Conservation (phyloP, 2,797 vertebrate genomes). For the Thunnus albacares region DNA sequence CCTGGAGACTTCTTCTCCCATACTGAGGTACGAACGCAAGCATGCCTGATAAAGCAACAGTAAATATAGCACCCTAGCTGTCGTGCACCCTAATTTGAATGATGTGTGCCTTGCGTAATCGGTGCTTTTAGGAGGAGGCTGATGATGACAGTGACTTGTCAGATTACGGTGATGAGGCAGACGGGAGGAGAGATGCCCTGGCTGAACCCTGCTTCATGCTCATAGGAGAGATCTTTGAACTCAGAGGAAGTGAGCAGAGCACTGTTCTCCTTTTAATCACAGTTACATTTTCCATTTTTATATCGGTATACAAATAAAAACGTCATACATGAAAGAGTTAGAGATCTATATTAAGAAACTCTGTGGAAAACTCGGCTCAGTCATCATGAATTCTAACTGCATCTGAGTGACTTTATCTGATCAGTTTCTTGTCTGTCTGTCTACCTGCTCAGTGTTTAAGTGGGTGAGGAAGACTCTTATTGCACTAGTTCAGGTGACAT, state of each 20-base stretch:
- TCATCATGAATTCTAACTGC: neutral
- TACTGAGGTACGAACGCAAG: conserved; percentile 88
- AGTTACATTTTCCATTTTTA: neutral
- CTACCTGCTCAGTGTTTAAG: conserved; percentile 92
- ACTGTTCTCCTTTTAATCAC: neutral
- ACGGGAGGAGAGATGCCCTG: conserved; percentile 93
- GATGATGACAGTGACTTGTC: conserved; percentile 98
- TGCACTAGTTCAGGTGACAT: conserved; percentile 99
- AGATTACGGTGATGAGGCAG: conserved; percentile 93
- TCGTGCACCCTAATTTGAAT: neutral
- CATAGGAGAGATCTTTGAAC: conserved; percentile 98
- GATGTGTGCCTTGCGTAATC: neutral
- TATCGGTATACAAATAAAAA: neutral
- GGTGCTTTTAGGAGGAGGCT: conserved; percentile 88
- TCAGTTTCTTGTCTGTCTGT: conserved; percentile 25
- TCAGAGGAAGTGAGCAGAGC: conserved; percentile 95
- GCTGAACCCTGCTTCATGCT: conserved; percentile 99
- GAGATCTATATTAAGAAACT: neutral
- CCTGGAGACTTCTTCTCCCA: conserved; percentile 98
- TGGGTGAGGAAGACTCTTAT: conserved; percentile 99
- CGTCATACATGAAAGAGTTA: neutral
- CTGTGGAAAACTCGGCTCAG: no score
- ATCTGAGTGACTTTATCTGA: neutral
- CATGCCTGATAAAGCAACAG: neutral
- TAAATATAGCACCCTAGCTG: neutral